Base-by-base conservation (phyloP, 2,888 invertebrate species). In the Drosophila austrosaltans region DNA sequence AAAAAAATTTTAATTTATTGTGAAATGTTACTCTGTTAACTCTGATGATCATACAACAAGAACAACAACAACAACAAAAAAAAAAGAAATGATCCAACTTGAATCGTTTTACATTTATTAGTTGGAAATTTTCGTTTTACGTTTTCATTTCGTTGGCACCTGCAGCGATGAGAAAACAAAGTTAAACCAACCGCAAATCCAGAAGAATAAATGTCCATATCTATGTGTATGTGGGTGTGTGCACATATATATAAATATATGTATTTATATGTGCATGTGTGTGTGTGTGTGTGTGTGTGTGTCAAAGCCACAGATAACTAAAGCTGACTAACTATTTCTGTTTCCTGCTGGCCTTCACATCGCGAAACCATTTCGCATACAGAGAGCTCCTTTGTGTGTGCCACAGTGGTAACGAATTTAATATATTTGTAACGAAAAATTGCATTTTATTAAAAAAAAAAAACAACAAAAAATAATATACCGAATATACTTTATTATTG, bases 281-380 rank as follows among this genome's bases (percentile, higher is more conserved):
- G 28, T 40, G n/a, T 8, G 10, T 20, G 30, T 20, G 53, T 53
- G 30, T 71, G 40, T 64, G 48, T 42, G 36, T 10, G 54, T 39
- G 67, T 59, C 40, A 72, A 72, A 67, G 73, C 74, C 66, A 72
- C 70, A 79, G 66, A 76, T 70, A 76, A 72, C 76, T 72, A n/a
- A 32, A 58, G 56, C 66, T 69, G 73, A 75, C 77, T 64, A 67
- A 73, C 76, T 64, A 74, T 74, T 73, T 63, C 63, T 73, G 72
- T 73, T 73, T 74, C 67, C 62, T 36, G 58, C 25, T 57, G 63
- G 72, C 72, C 72, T 65, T 28, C 63, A 71, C 57, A 39, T 22
- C 57, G 62, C 40, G 32, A 40, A 58, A 40, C 48, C 28, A 20
- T 25, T 39, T 32, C 53, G 8, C 36, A 57, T 22, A 39, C 57